Base-by-base conservation (phyloP, 1,140 invertebrate species). In the Doryteuthis pealeii region DNA sequence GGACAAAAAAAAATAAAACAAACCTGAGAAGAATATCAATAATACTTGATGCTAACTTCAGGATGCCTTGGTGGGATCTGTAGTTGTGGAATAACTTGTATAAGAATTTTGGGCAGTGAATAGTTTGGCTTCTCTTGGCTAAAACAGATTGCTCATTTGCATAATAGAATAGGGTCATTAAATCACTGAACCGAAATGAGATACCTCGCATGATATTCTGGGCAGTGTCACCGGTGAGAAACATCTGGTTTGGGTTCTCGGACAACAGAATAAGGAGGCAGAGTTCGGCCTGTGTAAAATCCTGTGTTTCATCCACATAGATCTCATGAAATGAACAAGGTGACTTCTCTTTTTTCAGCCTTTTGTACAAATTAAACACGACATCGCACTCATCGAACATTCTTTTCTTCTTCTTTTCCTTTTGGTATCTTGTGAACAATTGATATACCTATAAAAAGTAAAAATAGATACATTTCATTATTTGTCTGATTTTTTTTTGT, bases 151-250 rank as follows among this genome's bases (percentile, higher is more conserved):
- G 82, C 35, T 81, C 33, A 58, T 81, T 81, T 40, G 82, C 83
- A 77, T 83, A 82, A 78, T 76, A 84, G 76, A 85, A 87, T 12
- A 87, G 76, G 1, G 82, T 81, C 26, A 78, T 80, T 2, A 87
- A 79, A 74, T 87, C 85, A 71, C 76, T 80, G 74, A 87, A 87
- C 30, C 85, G 75, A 78, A 87, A 87, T 0, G 85, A 77, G 5
- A 87, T 81, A 28, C 85, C 85, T 26, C 84, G 74, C 85, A 87
- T 87, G 58, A 87, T 87, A 73, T 83, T 84, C 77, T 87, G 85
- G 1, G 85, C 85, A 33, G 85, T 87, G 74, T 87, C 85, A 14
- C 85, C 85, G 5, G 85, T 87, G 43, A 87, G 77, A 74, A 87
- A 87, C 82, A 86, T 85, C 15, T 82, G 73, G 73, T 87, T 87